These are phyloP conservation scores for Xiphophorus birchmanni DNA, from an alignment of 2,797 vertebrate genomes.

Conservation along the genomic window DNA sequence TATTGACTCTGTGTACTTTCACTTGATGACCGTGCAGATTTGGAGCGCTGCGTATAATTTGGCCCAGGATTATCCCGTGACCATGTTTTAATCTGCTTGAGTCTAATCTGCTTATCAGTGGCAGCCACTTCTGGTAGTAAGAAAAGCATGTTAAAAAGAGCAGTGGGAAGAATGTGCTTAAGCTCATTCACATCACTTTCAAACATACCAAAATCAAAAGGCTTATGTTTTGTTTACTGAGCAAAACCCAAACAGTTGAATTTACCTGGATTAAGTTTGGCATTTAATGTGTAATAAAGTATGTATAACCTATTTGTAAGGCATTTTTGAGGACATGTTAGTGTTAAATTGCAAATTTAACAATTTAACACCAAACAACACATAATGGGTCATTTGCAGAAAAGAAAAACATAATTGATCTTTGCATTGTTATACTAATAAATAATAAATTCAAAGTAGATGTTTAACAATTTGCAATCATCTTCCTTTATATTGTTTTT, in stretches of 20 bases:
- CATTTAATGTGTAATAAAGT: not conserved
- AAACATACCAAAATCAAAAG: not conserved
- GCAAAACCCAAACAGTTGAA: too few relatives aligned
- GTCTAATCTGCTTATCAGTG: conserved; percentile 66
- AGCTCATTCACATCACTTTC: conserved; percentile 44
- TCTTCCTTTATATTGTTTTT: not conserved
- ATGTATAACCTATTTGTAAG: not conserved
- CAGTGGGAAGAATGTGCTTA: conserved; percentile 16
- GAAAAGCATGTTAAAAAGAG: conserved; percentile 63
- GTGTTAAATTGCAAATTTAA: not conserved
- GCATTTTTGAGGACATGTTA: not conserved
- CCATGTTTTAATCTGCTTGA: conserved; percentile 65
- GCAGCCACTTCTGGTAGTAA: conserved; percentile 20
- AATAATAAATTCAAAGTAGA: not conserved
- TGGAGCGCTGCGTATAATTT: conserved; percentile 39
- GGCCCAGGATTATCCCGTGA: conserved; percentile 54
- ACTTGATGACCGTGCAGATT: conserved; percentile 69
- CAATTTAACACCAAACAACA: not conserved
- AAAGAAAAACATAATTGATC: not conserved
- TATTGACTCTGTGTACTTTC: conserved; percentile 30
- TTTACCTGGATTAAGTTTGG: not conserved
- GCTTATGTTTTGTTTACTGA: not conserved
- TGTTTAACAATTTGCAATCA: not conserved
- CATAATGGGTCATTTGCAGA: not conserved
- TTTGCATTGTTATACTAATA: not conserved